phyloP scores from a whole-genome alignment of 92 coral and sea anemone species.

The Porites divaricata region DNA sequence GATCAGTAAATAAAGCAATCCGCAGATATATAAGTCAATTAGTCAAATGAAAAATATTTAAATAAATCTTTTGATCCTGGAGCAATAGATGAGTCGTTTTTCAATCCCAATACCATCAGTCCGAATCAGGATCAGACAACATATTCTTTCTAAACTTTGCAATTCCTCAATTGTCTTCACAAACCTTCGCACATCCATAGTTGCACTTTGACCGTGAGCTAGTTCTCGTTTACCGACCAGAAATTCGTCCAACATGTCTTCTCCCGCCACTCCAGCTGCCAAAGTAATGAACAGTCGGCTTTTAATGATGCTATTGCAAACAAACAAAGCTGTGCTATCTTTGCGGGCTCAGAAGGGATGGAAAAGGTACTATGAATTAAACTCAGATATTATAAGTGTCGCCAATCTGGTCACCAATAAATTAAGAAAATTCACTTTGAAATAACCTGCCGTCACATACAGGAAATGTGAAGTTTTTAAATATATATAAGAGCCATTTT shows the following conservation, averaged over 20 bases:
- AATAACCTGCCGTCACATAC: too few relatives aligned
- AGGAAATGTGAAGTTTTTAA: too few relatives aligned
- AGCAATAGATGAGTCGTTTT: background rate
- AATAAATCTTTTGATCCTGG: background rate
- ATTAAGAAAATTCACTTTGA: too few relatives aligned
- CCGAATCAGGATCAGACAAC: background rate
- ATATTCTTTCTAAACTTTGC: background rate
- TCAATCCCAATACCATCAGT: background rate
- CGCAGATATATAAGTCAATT: background rate
- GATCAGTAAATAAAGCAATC: background rate
- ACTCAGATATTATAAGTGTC: too few relatives aligned
- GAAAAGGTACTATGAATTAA: too few relatives aligned
- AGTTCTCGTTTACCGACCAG: slow-evolving; percentile 61
- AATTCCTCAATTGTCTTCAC: background rate
- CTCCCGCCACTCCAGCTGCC: slow-evolving; percentile 75
- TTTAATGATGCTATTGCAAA: background rate
- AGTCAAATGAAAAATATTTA: too few relatives aligned
- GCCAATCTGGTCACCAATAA: too few relatives aligned
- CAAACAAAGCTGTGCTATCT: too few relatives aligned
- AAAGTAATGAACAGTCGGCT: background rate
- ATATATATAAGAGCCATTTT: too few relatives aligned
- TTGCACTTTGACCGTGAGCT: slow-evolving; percentile 78
- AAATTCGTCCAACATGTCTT: slow-evolving; percentile 71
- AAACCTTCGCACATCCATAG: slow-evolving; percentile 74
- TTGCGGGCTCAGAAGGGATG: too few relatives aligned